Evolutionary conservation across 2,888 invertebrate species (phyloP).

Genomic region (Trilocha varians): DNA sequence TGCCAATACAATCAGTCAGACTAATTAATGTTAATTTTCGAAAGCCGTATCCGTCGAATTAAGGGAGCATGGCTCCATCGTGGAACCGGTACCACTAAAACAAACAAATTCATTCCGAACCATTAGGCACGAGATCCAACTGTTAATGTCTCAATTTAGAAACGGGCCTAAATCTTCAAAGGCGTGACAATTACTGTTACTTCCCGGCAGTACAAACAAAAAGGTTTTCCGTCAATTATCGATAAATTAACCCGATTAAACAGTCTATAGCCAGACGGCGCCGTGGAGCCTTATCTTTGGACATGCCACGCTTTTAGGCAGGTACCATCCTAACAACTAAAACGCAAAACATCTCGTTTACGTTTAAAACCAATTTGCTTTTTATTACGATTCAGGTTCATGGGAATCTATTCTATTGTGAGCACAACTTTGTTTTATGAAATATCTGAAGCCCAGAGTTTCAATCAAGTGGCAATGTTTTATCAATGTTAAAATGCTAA

Average conservation of each 20-base stretch:
- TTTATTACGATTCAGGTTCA: conserved; percentile 47
- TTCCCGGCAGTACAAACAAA: conserved; percentile 72
- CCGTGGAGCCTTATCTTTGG: conserved; percentile 62
- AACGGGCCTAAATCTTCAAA: conserved; percentile 73
- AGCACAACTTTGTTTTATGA: not conserved
- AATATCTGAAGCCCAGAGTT: conserved; percentile 1
- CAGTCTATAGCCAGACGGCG: conserved; percentile 64
- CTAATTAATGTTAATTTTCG: not conserved
- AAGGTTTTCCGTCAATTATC: conserved; percentile 73
- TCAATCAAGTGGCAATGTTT: not conserved
- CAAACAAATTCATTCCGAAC: conserved; percentile 71
- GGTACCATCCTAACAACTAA: conserved; percentile 50
- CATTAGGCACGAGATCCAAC: conserved; percentile 72
- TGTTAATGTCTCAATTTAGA: conserved; percentile 74
- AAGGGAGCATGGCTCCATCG: conserved; percentile 14
- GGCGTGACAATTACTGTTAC: conserved; percentile 74
- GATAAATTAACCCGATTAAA: conserved; percentile 74
- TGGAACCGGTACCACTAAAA: conserved; percentile 60
- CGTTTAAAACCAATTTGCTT: conserved; percentile 61
- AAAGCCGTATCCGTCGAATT: not conserved
- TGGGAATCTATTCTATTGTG: conserved; percentile 1
- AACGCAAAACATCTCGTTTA: conserved; percentile 45
- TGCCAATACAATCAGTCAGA: not conserved
- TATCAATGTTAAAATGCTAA: not conserved
- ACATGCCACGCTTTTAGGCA: conserved; percentile 72